Percentiles rank a stretch among this genome's conserved stretches.
Conservation (phyloP, 2,113 vertebrate genomes). For the Prunella himalayana region DNA sequence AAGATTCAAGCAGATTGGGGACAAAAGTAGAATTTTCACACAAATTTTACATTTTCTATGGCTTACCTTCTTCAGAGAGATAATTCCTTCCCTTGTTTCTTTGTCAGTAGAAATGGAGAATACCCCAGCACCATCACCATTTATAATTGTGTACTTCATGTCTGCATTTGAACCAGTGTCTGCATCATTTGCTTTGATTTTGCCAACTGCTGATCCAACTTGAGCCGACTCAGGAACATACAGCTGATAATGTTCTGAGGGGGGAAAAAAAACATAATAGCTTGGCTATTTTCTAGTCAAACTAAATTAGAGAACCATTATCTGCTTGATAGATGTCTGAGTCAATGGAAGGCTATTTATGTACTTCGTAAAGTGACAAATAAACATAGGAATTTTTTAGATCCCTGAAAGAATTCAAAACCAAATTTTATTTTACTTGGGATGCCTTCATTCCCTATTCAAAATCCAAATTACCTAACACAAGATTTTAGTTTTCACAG, state of each 20-base stretch:
- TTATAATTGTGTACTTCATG: conserved; percentile 92
- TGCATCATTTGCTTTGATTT: conserved; percentile 95
- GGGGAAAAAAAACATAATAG: not conserved
- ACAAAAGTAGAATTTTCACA: not conserved
- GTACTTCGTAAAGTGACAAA: not conserved
- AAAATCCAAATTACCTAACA: not conserved
- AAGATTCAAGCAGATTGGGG: not conserved
- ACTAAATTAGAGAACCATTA: not conserved
- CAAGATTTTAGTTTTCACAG: not conserved
- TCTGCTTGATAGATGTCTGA: not conserved
- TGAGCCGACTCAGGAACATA: conserved; percentile 95
- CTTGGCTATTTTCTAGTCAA: not conserved
- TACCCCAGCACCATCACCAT: conserved; percentile 86
- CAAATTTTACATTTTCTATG: not conserved
- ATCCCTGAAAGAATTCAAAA: not conserved
- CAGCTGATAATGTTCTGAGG: conserved; percentile 91
- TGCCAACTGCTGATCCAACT: conserved; percentile 93
- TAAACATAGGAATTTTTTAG: not conserved
- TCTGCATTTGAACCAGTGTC: conserved; percentile 92
- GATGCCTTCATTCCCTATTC: not conserved
- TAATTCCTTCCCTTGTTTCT: conserved; percentile 91
- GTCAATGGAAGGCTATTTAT: not conserved
- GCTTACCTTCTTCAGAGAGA: conserved; percentile 90
- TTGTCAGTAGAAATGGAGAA: conserved; percentile 91
- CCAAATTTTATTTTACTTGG: not conserved